These are phyloP conservation scores for Autographa gamma DNA, from an alignment of 2,888 invertebrate species.

Conservation along the genomic window DNA sequence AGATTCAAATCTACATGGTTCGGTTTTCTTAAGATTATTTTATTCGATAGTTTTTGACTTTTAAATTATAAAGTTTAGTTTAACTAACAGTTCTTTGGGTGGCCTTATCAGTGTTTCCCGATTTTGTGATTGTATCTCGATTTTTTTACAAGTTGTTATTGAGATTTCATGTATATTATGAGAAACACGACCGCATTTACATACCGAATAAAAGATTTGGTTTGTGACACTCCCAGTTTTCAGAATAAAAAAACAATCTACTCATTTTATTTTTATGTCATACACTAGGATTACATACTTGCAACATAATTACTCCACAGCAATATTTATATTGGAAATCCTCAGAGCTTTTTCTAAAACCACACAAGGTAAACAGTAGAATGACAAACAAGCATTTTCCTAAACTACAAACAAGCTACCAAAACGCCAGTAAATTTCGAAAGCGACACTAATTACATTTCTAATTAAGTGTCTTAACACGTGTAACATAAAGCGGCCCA, in stretches of 20 bases:
- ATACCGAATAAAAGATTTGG: not conserved
- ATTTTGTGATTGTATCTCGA: not conserved
- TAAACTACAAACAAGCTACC: not conserved
- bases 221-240: not conserved
- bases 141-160: not conserved
- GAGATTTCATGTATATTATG: slow-evolving; percentile 1
- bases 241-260: too few relatives aligned
- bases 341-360: too few relatives aligned
- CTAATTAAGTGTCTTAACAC: slow-evolving; percentile 35
- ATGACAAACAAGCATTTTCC: not conserved
- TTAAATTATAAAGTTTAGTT: not conserved
- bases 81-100: not conserved
- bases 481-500: slow-evolving; percentile 59
- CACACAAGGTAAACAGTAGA: too few relatives aligned
- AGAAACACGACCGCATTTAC: not conserved
- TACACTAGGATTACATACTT: too few relatives aligned
- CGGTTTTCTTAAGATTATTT: not conserved
- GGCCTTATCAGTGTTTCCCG: not conserved
- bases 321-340: too few relatives aligned
- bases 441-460: slow-evolving; percentile 7
- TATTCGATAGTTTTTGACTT: not conserved
- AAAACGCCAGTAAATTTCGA: slow-evolving; percentile 2
- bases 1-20: slow-evolving; percentile 1
- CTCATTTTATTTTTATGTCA: too few relatives aligned
- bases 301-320: too few relatives aligned